phyloP scores from a whole-genome alignment of 2,113 vertebrate species.

The Sinosuthora webbiana region DNA sequence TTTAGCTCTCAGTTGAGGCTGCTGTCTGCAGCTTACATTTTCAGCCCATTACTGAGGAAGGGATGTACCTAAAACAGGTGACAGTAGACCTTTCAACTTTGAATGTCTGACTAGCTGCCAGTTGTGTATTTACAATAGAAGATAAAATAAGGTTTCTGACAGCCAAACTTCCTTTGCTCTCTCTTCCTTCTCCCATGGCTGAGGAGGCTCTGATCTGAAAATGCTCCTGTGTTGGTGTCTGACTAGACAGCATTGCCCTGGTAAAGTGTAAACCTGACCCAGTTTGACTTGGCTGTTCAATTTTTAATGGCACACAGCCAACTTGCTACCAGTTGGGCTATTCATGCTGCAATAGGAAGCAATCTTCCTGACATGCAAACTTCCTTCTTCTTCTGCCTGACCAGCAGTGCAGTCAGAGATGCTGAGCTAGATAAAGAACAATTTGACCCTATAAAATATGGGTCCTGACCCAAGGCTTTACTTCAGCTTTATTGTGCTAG shows the following conservation, averaged over 20 bases:
- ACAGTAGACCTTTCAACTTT: constrained; percentile 64
- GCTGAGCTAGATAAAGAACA: constrained; percentile 29
- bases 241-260: constrained; percentile 30
- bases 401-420: constrained; percentile 39
- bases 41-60: not conserved
- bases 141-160: constrained; percentile 53
- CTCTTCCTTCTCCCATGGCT: constrained; percentile 31
- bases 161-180: constrained; percentile 43
- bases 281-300: constrained; percentile 43
- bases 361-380: constrained; percentile 66
- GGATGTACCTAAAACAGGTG: constrained; percentile 70
- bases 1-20: not conserved
- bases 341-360: constrained; percentile 76
- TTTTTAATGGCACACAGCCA: constrained; percentile 68
- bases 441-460: not conserved
- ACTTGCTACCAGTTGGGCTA: constrained; percentile 65
- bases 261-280: constrained; percentile 48
- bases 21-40: not conserved
- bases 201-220: constrained; percentile 39
- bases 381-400: constrained; percentile 65
- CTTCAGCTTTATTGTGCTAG: not conserved
- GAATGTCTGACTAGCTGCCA: constrained; percentile 50
- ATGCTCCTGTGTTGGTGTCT: not conserved
- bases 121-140: constrained; percentile 47
- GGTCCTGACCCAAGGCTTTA: not conserved